Conservation (phyloP, 64 coral and sea anemone genomes). For the Catalaphyllia jardinei region DNA sequence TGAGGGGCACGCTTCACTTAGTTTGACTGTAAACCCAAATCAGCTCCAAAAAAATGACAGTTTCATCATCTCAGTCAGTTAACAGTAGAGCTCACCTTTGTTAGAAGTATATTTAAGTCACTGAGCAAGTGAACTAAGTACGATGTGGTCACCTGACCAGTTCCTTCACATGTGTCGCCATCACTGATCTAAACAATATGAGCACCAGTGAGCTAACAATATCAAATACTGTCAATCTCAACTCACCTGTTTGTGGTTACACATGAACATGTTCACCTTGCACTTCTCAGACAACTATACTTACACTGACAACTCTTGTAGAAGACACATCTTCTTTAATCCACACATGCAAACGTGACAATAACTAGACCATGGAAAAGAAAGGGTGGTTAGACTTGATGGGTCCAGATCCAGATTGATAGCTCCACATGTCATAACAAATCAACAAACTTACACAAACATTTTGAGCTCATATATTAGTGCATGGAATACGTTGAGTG, state of each 20-base stretch:
- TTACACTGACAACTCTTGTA: conserved; percentile 15
- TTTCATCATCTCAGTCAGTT: too few relatives aligned
- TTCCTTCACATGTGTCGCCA: conserved; percentile 1
- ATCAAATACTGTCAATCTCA: background rate
- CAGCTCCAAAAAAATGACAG: too few relatives aligned
- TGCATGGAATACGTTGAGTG: too few relatives aligned
- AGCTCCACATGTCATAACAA: too few relatives aligned
- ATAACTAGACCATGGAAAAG: background rate
- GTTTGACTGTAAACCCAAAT: too few relatives aligned
- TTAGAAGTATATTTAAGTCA: conserved; percentile 18
- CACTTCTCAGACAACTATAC: background rate
- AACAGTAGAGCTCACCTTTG: background rate
- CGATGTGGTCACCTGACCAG: background rate
- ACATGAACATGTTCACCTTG: too few relatives aligned
- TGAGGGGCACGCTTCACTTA: too few relatives aligned
- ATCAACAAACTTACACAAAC: too few relatives aligned
- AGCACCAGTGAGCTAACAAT: background rate
- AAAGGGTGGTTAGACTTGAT: too few relatives aligned
- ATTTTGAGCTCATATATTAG: too few relatives aligned
- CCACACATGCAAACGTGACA: conserved; percentile 56
- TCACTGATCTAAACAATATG: background rate
- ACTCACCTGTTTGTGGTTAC: too few relatives aligned
- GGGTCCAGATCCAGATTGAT: too few relatives aligned
- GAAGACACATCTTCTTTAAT: conserved; percentile 24
- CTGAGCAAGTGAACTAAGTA: conserved; percentile 57